phyloP scores from a whole-genome alignment of 2,113 vertebrate species.

The Oncorhynchus gorbuscha region DNA sequence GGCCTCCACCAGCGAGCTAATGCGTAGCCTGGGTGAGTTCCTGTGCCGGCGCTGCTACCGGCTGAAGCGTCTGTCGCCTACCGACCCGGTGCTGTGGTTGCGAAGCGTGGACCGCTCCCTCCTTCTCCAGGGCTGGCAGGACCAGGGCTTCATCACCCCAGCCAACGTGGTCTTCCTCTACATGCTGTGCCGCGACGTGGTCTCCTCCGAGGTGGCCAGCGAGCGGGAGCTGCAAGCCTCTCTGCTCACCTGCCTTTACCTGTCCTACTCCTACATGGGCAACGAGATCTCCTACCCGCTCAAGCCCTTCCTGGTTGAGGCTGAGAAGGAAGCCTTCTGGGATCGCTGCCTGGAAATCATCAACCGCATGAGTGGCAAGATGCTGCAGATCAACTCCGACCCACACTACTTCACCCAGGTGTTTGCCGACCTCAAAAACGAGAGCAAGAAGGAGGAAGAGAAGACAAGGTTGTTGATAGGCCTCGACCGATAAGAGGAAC shows the following conservation, averaged over 20 bases:
- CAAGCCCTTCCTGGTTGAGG: slow-evolving; percentile 76
- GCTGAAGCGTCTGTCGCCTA: slow-evolving; percentile 72
- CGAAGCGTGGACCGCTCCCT: slow-evolving; percentile 74
- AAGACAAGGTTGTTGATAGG: slow-evolving; percentile 87
- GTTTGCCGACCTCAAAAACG: slow-evolving; percentile 76
- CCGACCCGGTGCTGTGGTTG: slow-evolving; percentile 73
- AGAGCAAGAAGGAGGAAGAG: slow-evolving; percentile 76
- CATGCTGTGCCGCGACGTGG: slow-evolving; percentile 76
- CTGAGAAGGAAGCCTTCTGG: slow-evolving; percentile 77
- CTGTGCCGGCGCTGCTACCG: slow-evolving; percentile 75
- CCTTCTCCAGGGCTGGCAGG: slow-evolving; percentile 76
- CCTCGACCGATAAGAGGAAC: slow-evolving; percentile 80
- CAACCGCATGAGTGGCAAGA: slow-evolving; percentile 75
- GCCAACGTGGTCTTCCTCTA: slow-evolving; percentile 80
- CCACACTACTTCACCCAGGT: slow-evolving; percentile 78
- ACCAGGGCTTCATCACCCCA: slow-evolving; percentile 76
- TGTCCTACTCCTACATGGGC: slow-evolving; percentile 79
- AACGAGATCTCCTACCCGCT: slow-evolving; percentile 78
- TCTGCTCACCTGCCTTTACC: slow-evolving; percentile 77
- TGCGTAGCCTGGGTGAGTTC: slow-evolving; percentile 75
- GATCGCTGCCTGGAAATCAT: slow-evolving; percentile 77
- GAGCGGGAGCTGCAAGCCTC: slow-evolving; percentile 76
- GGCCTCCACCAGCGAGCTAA: slow-evolving; percentile 76
- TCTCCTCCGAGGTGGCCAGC: slow-evolving; percentile 70
- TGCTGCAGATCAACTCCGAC: slow-evolving; percentile 78